Base-by-base conservation (phyloP, 2,888 invertebrate genomes). In the Enoplolaimus lenunculus region DNA sequence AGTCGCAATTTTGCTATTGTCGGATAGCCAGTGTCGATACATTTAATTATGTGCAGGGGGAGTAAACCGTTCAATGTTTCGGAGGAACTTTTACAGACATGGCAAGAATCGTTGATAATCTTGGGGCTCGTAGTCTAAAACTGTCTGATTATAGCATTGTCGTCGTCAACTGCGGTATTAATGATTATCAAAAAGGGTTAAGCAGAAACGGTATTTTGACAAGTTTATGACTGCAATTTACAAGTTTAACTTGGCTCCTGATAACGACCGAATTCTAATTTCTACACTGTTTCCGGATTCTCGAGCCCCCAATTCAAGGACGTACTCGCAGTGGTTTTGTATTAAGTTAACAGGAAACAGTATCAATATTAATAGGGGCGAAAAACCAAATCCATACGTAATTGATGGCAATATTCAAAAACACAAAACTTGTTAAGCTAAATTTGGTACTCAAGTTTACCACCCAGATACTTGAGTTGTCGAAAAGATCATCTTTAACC, bases 11-110 rank as follows among this genome's bases (percentile, higher is more conserved):
- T 31, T 66, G 33, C 67, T 66, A 21, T n/a, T 66, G 33, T 29
- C 67, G 33, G 33, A 66, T 31, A 66, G 67, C 33, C 67, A 66
- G n/a, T 66, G 31, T 66, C 67, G 67, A n/a, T 66, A 66, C n/a
- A 34, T 66, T 34, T n/a, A n/a, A 31, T 21, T 21, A 3, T 29
- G n/a, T 66, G 7, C 3, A 66, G 30, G n/a, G 67, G 3, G n/a
- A n/a, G n/a, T n/a, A n/a, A n/a, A n/a, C n/a, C n/a, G n/a, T n/a
- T n/a, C n/a, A n/a, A n/a, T n/a, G n/a, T n/a, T n/a, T n/a, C n/a
- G 67, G 67, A 13, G 67, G 67, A 2, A 34, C 67, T 7, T 66
- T 66, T 31, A 13, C 7, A n/a, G 67, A 66, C n/a, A 29, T 66
- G 28, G 31, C 67, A 34, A n/a, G 34, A n/a, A n/a, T 34, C 13